Evolutionary conservation across 2,888 invertebrate genomes (phyloP).

Genomic region (Diarsia brunnea): DNA sequence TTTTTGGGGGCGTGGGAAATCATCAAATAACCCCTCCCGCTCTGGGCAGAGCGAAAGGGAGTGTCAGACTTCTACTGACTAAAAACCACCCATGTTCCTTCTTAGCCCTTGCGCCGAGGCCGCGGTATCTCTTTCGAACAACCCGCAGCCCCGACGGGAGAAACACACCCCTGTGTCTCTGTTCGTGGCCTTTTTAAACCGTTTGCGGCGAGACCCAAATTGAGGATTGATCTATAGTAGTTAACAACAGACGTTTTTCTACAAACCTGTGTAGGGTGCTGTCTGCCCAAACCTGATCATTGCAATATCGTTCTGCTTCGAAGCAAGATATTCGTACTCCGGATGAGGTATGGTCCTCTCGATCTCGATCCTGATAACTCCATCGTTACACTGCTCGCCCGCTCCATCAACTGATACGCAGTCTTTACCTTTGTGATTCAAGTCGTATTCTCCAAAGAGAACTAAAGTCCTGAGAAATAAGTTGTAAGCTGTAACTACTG

Average conservation of each 20-base stretch:
- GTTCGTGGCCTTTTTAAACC: background rate
- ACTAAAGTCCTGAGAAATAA: constrained; percentile 18
- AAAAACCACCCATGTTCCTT: too few species aligned
- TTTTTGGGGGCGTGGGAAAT: too few species aligned
- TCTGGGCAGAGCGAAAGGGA: too few species aligned
- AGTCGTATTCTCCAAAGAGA: constrained; percentile 38
- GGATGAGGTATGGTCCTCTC: constrained; percentile 46
- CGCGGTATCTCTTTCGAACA: too few species aligned
- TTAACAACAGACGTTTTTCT: background rate
- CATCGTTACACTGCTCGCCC: constrained; percentile 34
- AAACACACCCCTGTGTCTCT: background rate
- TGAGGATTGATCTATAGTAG: too few species aligned
- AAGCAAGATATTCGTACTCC: constrained; percentile 7
- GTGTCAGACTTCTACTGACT: too few species aligned
- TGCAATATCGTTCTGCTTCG: constrained; percentile 43
- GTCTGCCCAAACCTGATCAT: constrained; percentile 41
- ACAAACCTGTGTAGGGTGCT: constrained; percentile 55
- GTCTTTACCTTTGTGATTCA: constrained; percentile 34
- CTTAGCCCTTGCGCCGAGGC: too few species aligned
- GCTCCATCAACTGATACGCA: background rate
- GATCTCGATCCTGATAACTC: constrained; percentile 37
- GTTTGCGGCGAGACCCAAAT: background rate
- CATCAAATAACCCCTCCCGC: too few species aligned
- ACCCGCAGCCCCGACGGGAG: too few species aligned
- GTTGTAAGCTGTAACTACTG: too few species aligned